A percentile compares a stretch with the other conserved stretches of the same genome.
Conservation (phyloP, 2,113 vertebrate species). For the Panthera tigris region DNA sequence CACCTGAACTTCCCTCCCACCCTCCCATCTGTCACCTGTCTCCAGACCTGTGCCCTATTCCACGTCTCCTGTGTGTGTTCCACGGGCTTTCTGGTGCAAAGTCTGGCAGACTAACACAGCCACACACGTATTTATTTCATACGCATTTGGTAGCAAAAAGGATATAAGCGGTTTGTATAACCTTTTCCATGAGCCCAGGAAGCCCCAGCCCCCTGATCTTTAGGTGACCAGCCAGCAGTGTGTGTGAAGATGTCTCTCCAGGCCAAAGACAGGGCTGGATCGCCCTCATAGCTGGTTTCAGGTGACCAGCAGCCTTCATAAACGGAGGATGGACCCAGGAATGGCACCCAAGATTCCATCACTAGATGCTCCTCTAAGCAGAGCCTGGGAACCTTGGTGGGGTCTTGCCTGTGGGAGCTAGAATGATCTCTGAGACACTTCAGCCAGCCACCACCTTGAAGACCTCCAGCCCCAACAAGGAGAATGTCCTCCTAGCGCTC, state of each 20-base stretch:
- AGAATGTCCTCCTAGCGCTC: accelerated
- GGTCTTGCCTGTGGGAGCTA: not conserved
- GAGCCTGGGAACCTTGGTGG: not conserved
- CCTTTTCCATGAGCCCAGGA: not conserved
- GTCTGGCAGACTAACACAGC: not conserved
- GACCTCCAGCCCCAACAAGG: accelerated
- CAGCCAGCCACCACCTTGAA: too few relatives aligned
- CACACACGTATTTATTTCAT: not conserved
- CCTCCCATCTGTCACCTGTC: not conserved
- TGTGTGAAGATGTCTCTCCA: accelerated
- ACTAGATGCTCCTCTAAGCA: accelerated
- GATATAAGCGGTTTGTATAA: not conserved
- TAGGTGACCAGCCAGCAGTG: not conserved
- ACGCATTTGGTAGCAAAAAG: not conserved
- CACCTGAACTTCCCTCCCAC: not conserved
- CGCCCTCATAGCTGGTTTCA: not conserved
- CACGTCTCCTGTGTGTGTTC: too few relatives aligned
- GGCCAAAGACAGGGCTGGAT: not conserved
- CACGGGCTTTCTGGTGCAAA: not conserved
- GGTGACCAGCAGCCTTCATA: not conserved
- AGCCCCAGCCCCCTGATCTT: not conserved
- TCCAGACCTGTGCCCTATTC: accelerated
- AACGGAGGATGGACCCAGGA: not conserved
- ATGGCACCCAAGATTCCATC: accelerated
- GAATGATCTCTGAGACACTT: accelerated